Evolutionary conservation across 2,888 invertebrate species (phyloP), one percentile per base, ranked within the genome.

Genomic region (Diarsia brunnea): DNA sequence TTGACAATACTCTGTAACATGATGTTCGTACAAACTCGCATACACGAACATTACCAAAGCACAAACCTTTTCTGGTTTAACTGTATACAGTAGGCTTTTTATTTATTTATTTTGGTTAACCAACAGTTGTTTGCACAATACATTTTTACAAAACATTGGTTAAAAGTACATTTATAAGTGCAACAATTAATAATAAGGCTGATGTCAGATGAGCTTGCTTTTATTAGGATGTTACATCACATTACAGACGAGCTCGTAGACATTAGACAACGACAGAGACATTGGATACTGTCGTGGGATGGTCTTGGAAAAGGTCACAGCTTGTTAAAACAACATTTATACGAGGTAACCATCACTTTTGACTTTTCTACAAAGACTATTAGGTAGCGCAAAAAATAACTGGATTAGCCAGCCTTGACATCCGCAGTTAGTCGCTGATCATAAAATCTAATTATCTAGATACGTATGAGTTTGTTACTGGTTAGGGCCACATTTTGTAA

Each of bases 161-260:
- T n/a, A n/a, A n/a, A n/a, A n/a, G n/a, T n/a, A n/a, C n/a, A n/a
- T n/a, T n/a, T n/a, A n/a, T n/a, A n/a, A n/a, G n/a, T n/a, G n/a
- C n/a, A n/a, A n/a, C n/a, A n/a, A n/a, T n/a, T n/a, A n/a, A n/a
- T n/a, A n/a, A n/a, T n/a, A n/a, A n/a, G n/a, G 14, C 31, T 78
- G 49, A 81, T 51, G 55, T 74, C 49, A 75, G 55, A 31, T 58
- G 38, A 58, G 45, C 49, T 64, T 24, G 31, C 8, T 51, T 60
- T 81, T 78, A 78, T 81, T 14, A 78, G 78, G 78, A 78, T 81
- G 78, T 78, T 51, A 51, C 75, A 58, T 64, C 55, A 81, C 64
- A 81, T 64, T 81, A 64, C 49, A n/a, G 31, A 51, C 64, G 63
- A 4, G 38, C 53, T 73, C 63, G 47, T 31, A 75, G 55, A 78